Percentiles rank a stretch among this genome's conserved stretches.
These are phyloP conservation scores for Agrotis segetum DNA, from an alignment of 2,888 invertebrate species.

Conservation along the genomic window DNA sequence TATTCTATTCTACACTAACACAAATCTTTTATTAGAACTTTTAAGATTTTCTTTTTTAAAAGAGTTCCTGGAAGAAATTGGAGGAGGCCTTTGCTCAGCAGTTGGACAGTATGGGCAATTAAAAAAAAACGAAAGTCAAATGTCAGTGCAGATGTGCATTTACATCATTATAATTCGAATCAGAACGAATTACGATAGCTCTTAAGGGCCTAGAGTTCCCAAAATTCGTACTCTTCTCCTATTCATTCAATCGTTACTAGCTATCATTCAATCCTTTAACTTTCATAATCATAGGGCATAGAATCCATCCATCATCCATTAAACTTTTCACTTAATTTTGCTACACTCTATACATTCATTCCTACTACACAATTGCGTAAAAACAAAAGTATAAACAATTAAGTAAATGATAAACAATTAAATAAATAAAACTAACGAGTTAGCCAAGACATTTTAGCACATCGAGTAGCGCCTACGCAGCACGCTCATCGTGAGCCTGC, in stretches of 20 bases:
- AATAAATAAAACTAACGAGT: slow-evolving; percentile 3
- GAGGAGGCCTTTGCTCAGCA: too few species aligned
- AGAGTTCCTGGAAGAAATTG: too few species aligned
- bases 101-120: too few species aligned
- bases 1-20: too few species aligned
- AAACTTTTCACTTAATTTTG: not conserved
- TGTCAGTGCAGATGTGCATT: not conserved
- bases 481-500: slow-evolving; percentile 12
- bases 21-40: not conserved
- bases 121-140: too few species aligned
- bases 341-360: too few species aligned
- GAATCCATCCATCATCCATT: not conserved
- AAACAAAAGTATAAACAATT: not conserved
- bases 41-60: not conserved
- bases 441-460: slow-evolving; percentile 18
- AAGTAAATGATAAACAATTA: slow-evolving; percentile 8
- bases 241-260: not conserved
- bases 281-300: not conserved
- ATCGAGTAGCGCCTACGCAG: slow-evolving; percentile 10
- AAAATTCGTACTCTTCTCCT: not conserved
- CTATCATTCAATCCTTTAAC: not conserved
- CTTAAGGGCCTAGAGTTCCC: not conserved
- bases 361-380: not conserved
- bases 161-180: not conserved
- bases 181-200: too few species aligned